A percentile compares a stretch with the other conserved stretches of the same genome.
Conservation (phyloP, 2,113 vertebrate genomes). For the Illadopsis cleaveri region DNA sequence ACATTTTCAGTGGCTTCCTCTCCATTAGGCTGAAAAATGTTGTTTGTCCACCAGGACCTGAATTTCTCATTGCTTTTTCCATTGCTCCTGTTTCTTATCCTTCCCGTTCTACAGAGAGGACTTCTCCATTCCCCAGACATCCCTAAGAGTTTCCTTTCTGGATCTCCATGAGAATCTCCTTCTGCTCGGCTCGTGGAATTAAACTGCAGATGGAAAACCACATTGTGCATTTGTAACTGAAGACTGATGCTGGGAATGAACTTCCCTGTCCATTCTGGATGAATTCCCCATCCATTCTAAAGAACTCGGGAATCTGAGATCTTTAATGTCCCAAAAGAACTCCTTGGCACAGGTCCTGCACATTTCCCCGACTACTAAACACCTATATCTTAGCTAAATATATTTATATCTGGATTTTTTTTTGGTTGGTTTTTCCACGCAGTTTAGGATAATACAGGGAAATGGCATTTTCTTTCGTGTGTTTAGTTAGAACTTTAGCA, state of each 20-base stretch:
- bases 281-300: background rate
- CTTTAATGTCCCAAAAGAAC: background rate
- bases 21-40: background rate
- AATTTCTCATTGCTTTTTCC: background rate
- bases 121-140: background rate
- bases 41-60: background rate
- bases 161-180: background rate
- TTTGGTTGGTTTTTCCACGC: background rate
- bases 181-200: background rate
- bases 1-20: background rate
- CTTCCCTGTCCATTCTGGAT: no score
- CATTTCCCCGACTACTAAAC: background rate
- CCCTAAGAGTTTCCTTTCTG: background rate
- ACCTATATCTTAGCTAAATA: fast-evolving
- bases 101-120: background rate
- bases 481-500: background rate
- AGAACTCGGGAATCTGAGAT: background rate
- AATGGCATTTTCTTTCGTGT: background rate
- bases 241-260: background rate
- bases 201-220: background rate
- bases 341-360: background rate
- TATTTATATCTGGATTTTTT: background rate
- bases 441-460: background rate
- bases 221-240: fast-evolving
- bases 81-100: background rate